Base-by-base conservation (phyloP, 2,888 invertebrate genomes). In the Abrostola triplasia region DNA sequence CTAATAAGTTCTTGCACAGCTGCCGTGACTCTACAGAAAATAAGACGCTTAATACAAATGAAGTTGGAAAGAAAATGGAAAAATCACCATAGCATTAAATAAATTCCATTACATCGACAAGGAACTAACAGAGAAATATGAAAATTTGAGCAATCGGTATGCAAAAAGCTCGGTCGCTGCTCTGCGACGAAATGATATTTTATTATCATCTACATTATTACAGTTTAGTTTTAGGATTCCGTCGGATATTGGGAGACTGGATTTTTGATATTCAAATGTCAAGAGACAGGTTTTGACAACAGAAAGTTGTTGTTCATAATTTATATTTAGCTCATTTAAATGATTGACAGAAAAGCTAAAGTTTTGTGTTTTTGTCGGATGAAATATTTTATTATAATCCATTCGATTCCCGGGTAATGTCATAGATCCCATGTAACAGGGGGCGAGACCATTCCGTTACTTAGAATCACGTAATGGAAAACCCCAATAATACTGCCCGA, bases 101-200 rank as follows among this genome's bases (percentile, higher is more conserved):
- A 65, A 71, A 76, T 76, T 76, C 60, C 67, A 76, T 76, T 76
- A 76, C 64, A 55, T 64, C 54, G 59, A 72, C 77, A 54, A 53
- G 62, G 64, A 67, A 53, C 66, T 71, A 63, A 65, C 58, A 56
- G 51, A 50, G 59, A 79, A 67, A 76, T 76, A 76, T 76, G 64
- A 67, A 76, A 79, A 70, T 76, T 62, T 71, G 60, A 79, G 58
- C 79, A 75, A 66, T 70, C 63, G 50, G 61, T 71, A 71, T 76
- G 76, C 61, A 68, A 76, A 79, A 67, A 76, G 65, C 65, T 67
- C 64, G 76, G 61, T 71, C 65, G 79, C 36, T 64, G 67, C 60
- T 47, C 65, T 52, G 50, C 58, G 58, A 62, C 73, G 77, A 72
- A 59, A 68, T 67, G 54, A 64, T 79, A 72, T 71, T 76, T 72